These are phyloP conservation scores for Ichneumoninae sp. DNA, from an alignment of 2,888 invertebrate species.

Conservation along the genomic window DNA sequence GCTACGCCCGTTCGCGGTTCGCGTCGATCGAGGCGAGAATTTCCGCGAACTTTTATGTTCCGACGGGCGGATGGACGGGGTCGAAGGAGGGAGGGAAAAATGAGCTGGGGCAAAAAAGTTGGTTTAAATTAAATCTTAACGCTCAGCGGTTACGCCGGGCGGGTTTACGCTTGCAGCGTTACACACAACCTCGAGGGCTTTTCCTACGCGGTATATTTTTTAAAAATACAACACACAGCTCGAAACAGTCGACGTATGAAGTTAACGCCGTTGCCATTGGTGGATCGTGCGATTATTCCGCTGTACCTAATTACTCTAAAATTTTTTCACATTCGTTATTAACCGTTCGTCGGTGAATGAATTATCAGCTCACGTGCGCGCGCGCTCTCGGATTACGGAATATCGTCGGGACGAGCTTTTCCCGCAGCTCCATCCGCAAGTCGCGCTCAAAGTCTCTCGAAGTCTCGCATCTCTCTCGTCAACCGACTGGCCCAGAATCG, in stretches of 20 bases:
- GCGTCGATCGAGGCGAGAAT: constrained; percentile 47
- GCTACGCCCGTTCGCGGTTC: not conserved
- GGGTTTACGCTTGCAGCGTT: constrained; percentile 15
- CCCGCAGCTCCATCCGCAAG: not conserved
- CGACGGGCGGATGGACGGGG: constrained; percentile 36
- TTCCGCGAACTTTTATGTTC: constrained; percentile 42
- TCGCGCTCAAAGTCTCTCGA: not conserved
- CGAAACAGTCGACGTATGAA: constrained; percentile 19
- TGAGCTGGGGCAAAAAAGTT: constrained; percentile 60
- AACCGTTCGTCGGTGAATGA: constrained; percentile 69
- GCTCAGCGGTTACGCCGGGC: constrained; percentile 64
- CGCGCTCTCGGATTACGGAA: not conserved
- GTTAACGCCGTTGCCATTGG: constrained; percentile 3
- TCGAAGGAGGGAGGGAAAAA: constrained; percentile 36
- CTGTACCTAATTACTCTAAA: constrained; percentile 68
- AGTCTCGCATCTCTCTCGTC: constrained; percentile 40
- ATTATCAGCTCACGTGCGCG: constrained; percentile 46
- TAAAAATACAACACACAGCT: not conserved
- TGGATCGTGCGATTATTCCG: constrained; percentile 43
- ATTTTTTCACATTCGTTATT: constrained; percentile 65
- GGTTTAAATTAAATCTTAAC: constrained; percentile 72
- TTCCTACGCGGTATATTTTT: constrained; percentile 17
- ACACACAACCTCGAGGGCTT: not conserved
- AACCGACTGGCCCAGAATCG: constrained; percentile 65
- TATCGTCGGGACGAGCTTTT: not conserved